Evolutionary conservation across 1,140 invertebrate species (phyloP), one percentile per base, ranked within the genome.

Genomic region (Hyposmocoma kahamanoa): DNA sequence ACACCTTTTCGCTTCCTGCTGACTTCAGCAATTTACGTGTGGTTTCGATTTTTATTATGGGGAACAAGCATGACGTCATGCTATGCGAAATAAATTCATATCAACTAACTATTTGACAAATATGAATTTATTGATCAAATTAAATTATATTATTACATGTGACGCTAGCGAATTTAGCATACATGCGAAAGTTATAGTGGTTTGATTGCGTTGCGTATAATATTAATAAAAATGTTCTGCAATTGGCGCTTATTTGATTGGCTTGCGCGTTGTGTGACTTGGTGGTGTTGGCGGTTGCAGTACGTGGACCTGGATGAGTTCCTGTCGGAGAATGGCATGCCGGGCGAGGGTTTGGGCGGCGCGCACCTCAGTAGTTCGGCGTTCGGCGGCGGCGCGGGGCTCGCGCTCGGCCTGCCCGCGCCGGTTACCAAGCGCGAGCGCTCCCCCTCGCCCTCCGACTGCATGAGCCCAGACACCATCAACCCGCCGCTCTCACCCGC

Each of bases 271-370:
- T 28, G 34, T 28, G 49, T 56, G 52, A 56, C 64, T 53, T n/a
- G n/a, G 46, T 50, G 55, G 42, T 47, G 30, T 56, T 34, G 58
- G 52, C 20, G 20, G 62, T 90, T 93, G 67, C 90, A 96, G 92
- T 97, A 97, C 86, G 95, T 97, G 88, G 96, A 98, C 87, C 88
- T 98, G 87, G 96, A 98, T 87, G 96, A 97, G 87, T 98, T 98
- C 87, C 90, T 98, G 59, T 95, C 93, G 58, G 96, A 97, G 86
- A 97, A 97, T 86, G 95, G 94, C 56, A 95, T 95, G 84, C 93
- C 94, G 48, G 91, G 93, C 67, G 93, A 95, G 73, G 92, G 90
- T 10, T 88, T 92, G 52, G 90, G 89, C 42, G 88, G 89, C 59
- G 86, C 86, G 39, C 87, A 91, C 67, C 78, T 91, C 57, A 90